Conservation (phyloP, 2,113 vertebrate species). For the Rissa tridactyla region DNA sequence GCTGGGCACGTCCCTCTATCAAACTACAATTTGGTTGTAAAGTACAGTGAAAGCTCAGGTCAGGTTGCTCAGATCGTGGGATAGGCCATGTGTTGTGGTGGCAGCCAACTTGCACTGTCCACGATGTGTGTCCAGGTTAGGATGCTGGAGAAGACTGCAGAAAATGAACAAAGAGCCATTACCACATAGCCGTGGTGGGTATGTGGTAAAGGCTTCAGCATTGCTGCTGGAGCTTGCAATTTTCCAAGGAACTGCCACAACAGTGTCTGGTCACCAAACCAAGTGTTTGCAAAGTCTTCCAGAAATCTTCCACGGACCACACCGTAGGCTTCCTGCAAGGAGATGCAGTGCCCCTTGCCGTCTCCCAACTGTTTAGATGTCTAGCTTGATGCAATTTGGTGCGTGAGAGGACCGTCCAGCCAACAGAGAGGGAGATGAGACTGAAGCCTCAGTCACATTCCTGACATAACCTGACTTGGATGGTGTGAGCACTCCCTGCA, state of each 20-base stretch:
- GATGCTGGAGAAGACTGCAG: neutral
- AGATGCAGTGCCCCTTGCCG: neutral
- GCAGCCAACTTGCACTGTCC: neutral
- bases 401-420: neutral
- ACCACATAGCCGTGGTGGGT: neutral
- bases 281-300: neutral
- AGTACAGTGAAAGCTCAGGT: neutral
- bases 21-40: neutral
- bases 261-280: neutral
- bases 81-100: neutral
- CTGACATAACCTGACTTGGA: neutral
- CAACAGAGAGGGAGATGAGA: neutral
- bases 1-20: too few relatives aligned
- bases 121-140: fast-evolving
- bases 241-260: neutral
- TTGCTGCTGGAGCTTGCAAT: neutral
- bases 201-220: neutral
- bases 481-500: neutral
- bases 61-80: neutral
- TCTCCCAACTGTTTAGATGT: neutral
- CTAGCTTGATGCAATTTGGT: neutral
- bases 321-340: neutral
- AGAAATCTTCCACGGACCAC: neutral
- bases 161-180: neutral
- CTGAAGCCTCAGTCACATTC: neutral